Conservation (phyloP, 2,113 vertebrate genomes). For the Dicentrarchus labrax region DNA sequence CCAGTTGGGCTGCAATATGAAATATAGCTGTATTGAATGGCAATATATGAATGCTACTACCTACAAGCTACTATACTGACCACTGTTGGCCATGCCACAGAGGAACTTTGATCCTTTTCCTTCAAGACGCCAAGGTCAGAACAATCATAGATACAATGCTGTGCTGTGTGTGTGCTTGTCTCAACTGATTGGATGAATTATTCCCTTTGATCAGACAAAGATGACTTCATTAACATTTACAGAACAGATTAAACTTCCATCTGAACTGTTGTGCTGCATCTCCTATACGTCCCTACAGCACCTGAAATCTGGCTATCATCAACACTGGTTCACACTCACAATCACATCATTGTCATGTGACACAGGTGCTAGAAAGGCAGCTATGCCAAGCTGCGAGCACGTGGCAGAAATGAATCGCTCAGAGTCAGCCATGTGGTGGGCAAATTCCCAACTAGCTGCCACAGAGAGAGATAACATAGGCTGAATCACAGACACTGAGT, state of each 20-base stretch:
- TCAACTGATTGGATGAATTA: slow-evolving; percentile 25
- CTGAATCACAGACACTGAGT: slow-evolving; percentile 48
- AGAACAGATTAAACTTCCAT: slow-evolving; percentile 27
- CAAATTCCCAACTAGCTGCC: slow-evolving; percentile 42
- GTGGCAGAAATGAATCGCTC: slow-evolving; percentile 52
- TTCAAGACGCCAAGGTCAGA: slow-evolving; percentile 49
- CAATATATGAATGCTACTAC: slow-evolving; percentile 34
- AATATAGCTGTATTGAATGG: slow-evolving; percentile 41
- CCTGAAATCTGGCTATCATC: slow-evolving; percentile 24
- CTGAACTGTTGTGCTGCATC: slow-evolving; percentile 19
- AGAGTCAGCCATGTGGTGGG: slow-evolving; percentile 37
- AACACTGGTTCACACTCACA: slow-evolving; percentile 1
- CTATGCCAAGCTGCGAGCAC: slow-evolving; percentile 29
- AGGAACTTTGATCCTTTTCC: slow-evolving; percentile 38
- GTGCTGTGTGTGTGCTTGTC: background rate
- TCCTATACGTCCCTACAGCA: background rate
- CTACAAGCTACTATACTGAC: slow-evolving; percentile 20
- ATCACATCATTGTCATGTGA: slow-evolving; percentile 51
- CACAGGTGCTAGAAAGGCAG: slow-evolving; percentile 26
- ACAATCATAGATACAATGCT: slow-evolving; percentile 27
- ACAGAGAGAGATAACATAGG: slow-evolving; percentile 48
- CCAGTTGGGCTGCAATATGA: slow-evolving; percentile 44
- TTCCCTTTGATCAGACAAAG: slow-evolving; percentile 43
- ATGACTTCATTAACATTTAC: slow-evolving; percentile 52
- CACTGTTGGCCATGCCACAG: slow-evolving; percentile 16